These are phyloP conservation scores for Pseudorhiza aurosa DNA, from an alignment of 30 jellyfish, hydroid and myxozoan genomes.

Conservation along the genomic window DNA sequence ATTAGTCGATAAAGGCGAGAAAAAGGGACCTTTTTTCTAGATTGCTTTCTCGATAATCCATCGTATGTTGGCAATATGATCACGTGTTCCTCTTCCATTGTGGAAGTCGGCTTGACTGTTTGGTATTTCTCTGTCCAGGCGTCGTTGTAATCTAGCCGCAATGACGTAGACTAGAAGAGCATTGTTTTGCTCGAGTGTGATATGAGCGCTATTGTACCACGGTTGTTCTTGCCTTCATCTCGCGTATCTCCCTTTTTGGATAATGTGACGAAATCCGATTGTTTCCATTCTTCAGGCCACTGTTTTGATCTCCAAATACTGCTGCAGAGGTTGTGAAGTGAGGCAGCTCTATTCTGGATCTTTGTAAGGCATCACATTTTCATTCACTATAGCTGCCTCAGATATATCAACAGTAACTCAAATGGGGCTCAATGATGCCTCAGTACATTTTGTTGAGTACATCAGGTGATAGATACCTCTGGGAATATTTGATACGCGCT, in stretches of 20 bases:
- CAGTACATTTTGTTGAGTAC: too few relatives aligned
- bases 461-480: too few relatives aligned
- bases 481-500: too few relatives aligned
- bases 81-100: not conserved
- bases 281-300: constrained; percentile 35
- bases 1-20: constrained; percentile 15
- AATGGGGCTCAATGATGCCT: too few relatives aligned
- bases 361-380: too few relatives aligned
- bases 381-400: too few relatives aligned
- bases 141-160: not conserved
- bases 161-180: constrained; percentile 21
- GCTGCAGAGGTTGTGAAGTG: constrained; percentile 14
- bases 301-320: constrained; percentile 31
- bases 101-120: constrained; percentile 6
- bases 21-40: not conserved
- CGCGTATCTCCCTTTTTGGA: constrained; percentile 34
- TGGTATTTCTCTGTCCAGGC: not conserved
- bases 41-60: not conserved
- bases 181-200: constrained; percentile 41
- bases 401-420: too few relatives aligned
- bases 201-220: constrained; percentile 23
- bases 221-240: constrained; percentile 28
- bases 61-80: constrained; percentile 3
- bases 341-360: too few relatives aligned
- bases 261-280: constrained; percentile 6